Base-by-base conservation (phyloP, 2,113 vertebrate genomes). In the Fukomys damarensis region DNA sequence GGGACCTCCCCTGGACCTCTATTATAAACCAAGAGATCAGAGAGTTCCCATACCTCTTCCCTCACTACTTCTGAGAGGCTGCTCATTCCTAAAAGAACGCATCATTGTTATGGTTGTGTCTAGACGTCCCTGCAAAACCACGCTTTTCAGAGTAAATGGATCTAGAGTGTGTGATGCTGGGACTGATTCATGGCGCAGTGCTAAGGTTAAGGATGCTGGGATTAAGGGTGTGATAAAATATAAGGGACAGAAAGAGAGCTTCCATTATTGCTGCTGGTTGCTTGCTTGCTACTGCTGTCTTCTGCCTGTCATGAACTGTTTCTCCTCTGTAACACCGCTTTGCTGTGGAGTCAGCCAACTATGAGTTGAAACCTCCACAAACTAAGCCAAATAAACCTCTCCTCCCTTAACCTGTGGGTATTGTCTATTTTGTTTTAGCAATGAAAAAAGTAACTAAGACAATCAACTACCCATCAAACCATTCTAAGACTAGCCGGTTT, bases 381-480 rank as follows among this genome's bases (percentile, higher is more conserved):
- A 46, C 72, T 46, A n/a, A 46, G 41, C 41, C 28, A 28, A 28
- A 76, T 46, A 43, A 76, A 46, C 26, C 24, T 46, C 46, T 28
- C 41, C 41, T 76, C 24, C 72, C 72, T 13, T 26, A 76, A 16
- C 26, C 41, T 43, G 70, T 41, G 38, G 70, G 38, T 74, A 12
- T 43, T 76, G 72, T 20, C 3, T 46, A 46, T 76, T 76, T 76
- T 46, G 41, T 46, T 26, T 30, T 41, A 76, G 41, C 41, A 46
- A 76, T 28, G 5, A 76, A 2, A 72, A 41, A 24, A 72, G 38
- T 72, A n/a, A 68, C 63, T 66, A 70, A 32, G 66, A 74, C 11
- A 68, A 97, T 38, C 22, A 74, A 49, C 58, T 28, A 92, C 70
- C 19, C 56, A 93, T 92, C 26, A 95, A 92, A 49, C 20, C 32